phyloP scores from a whole-genome alignment of 1,140 invertebrate species.

The Conus betulinus region DNA sequence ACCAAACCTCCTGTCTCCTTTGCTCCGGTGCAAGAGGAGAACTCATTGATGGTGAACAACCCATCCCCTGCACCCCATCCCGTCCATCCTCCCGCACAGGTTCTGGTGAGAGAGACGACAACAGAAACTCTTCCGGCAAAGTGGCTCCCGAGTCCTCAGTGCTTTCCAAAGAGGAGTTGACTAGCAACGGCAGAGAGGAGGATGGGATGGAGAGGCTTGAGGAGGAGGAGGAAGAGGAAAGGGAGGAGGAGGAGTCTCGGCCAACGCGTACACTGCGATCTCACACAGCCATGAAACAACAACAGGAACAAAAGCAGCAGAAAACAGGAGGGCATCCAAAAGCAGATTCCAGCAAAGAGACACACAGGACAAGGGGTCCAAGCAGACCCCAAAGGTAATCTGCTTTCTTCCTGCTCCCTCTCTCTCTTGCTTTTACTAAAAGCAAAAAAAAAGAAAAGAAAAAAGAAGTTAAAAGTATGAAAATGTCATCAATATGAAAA shows the following conservation, averaged over 20 bases:
- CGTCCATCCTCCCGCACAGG: conserved; percentile 30
- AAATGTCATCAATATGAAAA: too few species aligned
- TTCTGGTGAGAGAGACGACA: conserved; percentile 33
- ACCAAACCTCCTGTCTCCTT: background rate
- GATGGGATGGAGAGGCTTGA: conserved; percentile 17
- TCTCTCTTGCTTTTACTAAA: too few species aligned
- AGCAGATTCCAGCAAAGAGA: conserved; percentile 36
- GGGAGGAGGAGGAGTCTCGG: conserved; percentile 56
- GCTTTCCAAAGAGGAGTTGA: background rate
- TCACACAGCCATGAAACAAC: conserved; percentile 65
- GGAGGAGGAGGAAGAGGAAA: conserved; percentile 74
- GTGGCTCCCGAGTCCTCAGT: background rate
- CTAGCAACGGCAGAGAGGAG: conserved; percentile 27
- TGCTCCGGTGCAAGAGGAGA: background rate
- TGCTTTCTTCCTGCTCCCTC: background rate
- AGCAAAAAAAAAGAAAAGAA: too few species aligned
- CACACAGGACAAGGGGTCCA: conserved; percentile 27
- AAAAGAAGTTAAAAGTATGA: too few species aligned
- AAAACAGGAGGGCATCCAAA: conserved; percentile 22
- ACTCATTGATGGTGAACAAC: background rate
- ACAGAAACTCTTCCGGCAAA: conserved; percentile 18
- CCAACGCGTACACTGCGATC: conserved; percentile 67
- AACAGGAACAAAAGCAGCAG: conserved; percentile 51
- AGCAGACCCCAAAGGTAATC: conserved; percentile 29
- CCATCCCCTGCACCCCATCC: conserved; percentile 30